Percentiles rank a stretch among this genome's conserved stretches.
phyloP scores from a whole-genome alignment of 2,888 invertebrate species.

The Drosophila testacea region DNA sequence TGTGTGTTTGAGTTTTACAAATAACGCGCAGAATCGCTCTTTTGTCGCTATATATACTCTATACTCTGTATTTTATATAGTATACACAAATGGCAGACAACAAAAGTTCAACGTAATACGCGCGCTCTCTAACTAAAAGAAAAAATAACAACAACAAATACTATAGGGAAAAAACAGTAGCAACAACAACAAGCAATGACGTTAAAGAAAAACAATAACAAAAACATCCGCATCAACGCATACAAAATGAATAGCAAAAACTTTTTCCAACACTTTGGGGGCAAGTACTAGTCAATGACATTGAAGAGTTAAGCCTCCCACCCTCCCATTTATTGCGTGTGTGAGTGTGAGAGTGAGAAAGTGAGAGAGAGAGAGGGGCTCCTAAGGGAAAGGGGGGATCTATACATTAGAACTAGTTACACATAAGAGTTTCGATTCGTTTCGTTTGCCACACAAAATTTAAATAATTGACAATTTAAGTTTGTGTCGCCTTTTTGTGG shows the following conservation, averaged over 20 bases:
- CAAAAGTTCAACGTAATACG: conserved; percentile 60
- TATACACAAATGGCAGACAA: conserved; percentile 63
- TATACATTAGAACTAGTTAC: conserved; percentile 51
- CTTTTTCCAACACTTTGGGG: conserved; percentile 72
- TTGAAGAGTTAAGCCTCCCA: conserved; percentile 54
- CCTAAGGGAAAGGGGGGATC: neutral
- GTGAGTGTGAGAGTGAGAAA: conserved; percentile 5
- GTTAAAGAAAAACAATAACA: conserved; percentile 14
- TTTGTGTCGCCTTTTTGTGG: conserved; percentile 39
- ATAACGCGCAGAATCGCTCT: conserved; percentile 72
- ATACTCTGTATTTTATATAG: conserved; percentile 40
- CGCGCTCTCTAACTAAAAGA: conserved; percentile 31
- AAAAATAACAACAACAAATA: conserved; percentile 25
- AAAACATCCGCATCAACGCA: conserved; percentile 26
- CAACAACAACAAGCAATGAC: conserved; percentile 20
- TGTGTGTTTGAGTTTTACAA: conserved; percentile 39
- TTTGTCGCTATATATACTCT: conserved; percentile 49
- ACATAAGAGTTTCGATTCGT: conserved; percentile 35
- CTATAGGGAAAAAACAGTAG: conserved; percentile 22
- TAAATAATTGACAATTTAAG: conserved; percentile 67
- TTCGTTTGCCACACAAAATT: conserved; percentile 51
- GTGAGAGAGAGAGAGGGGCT: neutral
- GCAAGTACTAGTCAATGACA: conserved; percentile 75
- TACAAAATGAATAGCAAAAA: conserved; percentile 56
- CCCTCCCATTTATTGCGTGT: neutral